Conservation (phyloP, 2,113 vertebrate genomes). For the Macrotus californicus region DNA sequence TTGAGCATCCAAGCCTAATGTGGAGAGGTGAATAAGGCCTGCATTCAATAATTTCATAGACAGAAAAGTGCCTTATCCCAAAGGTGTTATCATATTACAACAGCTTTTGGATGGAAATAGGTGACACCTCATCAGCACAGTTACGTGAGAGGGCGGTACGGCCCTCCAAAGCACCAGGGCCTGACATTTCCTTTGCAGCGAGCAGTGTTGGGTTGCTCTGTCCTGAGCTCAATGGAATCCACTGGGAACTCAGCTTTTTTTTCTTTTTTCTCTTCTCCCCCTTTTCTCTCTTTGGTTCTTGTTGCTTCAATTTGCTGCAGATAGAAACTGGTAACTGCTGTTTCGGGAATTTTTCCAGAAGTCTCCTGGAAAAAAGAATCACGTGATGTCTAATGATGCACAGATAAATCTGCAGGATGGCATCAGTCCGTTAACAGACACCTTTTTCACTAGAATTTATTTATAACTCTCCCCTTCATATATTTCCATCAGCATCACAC, state of each 20-base stretch:
- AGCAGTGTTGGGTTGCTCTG: conserved; percentile 35
- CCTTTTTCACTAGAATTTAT: neutral
- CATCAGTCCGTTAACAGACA: neutral
- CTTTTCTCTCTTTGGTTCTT: neutral
- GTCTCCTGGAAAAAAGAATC: neutral
- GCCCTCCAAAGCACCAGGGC: conserved; percentile 18
- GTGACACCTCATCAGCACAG: conserved; percentile 73
- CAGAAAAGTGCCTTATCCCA: conserved; percentile 73
- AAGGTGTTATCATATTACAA: conserved; percentile 75
- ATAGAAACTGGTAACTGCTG: neutral
- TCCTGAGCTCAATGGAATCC: conserved; percentile 35
- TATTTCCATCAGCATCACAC: neutral
- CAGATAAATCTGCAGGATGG: neutral
- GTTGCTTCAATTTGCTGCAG: neutral
- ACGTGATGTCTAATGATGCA: neutral
- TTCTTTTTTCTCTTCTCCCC: rapidly evolving
- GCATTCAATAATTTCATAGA: conserved; percentile 75
- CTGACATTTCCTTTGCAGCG: conserved; percentile 43
- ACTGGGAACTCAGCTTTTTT: neutral
- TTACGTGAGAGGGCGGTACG: conserved; percentile 54
- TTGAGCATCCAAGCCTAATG: conserved; percentile 42
- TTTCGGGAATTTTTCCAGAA: neutral
- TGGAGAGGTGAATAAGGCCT: conserved; percentile 70
- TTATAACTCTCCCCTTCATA: neutral
- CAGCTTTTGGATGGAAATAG: conserved; percentile 73